These are phyloP conservation scores for Rhegmatorhina hoffmannsi DNA, from an alignment of 2,113 vertebrate genomes.

Conservation along the genomic window DNA sequence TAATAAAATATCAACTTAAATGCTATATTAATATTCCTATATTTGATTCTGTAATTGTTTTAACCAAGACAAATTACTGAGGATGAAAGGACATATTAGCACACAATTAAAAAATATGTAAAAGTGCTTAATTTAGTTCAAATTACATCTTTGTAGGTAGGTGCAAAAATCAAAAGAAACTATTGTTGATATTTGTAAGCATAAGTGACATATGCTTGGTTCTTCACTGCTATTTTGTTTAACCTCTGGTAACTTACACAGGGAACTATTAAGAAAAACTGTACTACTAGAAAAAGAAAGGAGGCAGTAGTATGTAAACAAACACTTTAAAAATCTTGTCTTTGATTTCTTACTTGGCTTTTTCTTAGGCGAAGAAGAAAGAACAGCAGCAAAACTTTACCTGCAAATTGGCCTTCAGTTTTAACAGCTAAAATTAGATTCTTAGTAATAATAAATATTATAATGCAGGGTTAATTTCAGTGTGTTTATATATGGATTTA, in stretches of 20 bases:
- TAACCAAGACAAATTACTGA: neutral
- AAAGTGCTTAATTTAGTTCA: neutral
- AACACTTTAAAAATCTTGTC: neutral
- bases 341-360: neutral
- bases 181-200: neutral
- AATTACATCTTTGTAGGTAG: neutral
- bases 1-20: conserved; percentile 14
- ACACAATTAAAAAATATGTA: neutral
- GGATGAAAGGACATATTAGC: neutral
- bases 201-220: neutral
- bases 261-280: neutral
- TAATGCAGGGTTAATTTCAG: neutral
- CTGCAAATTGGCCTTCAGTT: neutral
- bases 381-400: neutral
- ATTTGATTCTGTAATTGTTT: conserved; percentile 28
- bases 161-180: neutral
- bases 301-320: neutral
- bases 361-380: neutral
- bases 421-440: neutral
- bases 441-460: neutral
- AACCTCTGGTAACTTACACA: neutral
- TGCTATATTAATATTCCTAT: neutral
- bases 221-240: neutral
- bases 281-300: neutral
- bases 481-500: neutral